Percentiles rank a stretch among this genome's conserved stretches.
These are phyloP conservation scores for Pyrocoelia pectoralis DNA, from an alignment of 2,888 invertebrate genomes.

Conservation along the genomic window DNA sequence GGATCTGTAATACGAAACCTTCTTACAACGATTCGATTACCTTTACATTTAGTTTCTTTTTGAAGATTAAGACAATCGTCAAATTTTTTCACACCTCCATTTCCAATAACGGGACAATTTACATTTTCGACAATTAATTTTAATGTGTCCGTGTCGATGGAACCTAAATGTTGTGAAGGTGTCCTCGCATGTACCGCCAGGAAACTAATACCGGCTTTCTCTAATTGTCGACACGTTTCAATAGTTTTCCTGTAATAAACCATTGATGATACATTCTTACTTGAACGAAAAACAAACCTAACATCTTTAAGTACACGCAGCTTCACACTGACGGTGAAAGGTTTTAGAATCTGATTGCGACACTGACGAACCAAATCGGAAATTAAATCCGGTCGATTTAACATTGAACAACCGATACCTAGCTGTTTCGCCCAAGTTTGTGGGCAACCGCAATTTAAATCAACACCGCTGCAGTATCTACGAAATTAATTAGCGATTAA, in stretches of 20 bases:
- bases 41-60: constrained; percentile 74
- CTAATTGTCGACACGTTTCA: constrained; percentile 79
- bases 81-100: constrained; percentile 85
- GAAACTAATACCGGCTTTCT: constrained; percentile 88
- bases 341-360: constrained; percentile 72
- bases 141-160: constrained; percentile 75
- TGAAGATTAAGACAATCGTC: constrained; percentile 75
- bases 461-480: constrained; percentile 89
- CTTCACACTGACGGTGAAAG: constrained; percentile 92
- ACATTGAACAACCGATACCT: constrained; percentile 86
- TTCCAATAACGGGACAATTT: constrained; percentile 87
- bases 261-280: neutral
- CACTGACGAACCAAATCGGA: constrained; percentile 82
- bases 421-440: constrained; percentile 94
- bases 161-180: constrained; percentile 78
- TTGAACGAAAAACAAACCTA: constrained; percentile 54
- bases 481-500: constrained; percentile 22
- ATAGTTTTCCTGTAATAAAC: constrained; percentile 69
- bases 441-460: constrained; percentile 97
- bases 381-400: constrained; percentile 84
- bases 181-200: constrained; percentile 93
- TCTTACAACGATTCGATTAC: constrained; percentile 53
- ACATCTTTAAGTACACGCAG: constrained; percentile 81
- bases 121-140: constrained; percentile 74
- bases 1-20: neutral